Evolutionary conservation across 1,140 invertebrate genomes (phyloP).

Genomic region (Stegodyphus dumicola): DNA sequence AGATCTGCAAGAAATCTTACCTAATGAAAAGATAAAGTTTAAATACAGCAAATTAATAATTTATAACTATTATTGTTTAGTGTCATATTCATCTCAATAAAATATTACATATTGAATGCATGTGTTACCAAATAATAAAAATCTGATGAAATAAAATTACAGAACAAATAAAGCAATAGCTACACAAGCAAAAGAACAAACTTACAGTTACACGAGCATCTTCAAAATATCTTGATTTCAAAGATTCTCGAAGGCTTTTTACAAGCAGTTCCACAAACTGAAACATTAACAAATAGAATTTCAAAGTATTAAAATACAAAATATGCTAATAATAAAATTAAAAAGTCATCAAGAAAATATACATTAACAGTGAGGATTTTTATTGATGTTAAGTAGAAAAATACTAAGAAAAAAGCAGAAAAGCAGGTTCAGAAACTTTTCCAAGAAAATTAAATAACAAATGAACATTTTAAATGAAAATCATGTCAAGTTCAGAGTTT

Average conservation of each 20-base stretch:
- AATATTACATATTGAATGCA: background rate
- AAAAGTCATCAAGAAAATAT: background rate
- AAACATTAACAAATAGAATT: background rate
- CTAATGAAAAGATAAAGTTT: constrained; percentile 63
- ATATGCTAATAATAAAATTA: background rate
- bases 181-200: constrained; percentile 6
- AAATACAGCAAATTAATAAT: constrained; percentile 12
- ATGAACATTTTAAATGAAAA: too few species aligned
- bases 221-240: constrained; percentile 92
- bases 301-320: background rate
- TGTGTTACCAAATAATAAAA: background rate
- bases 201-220: constrained; percentile 75
- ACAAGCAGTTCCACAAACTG: constrained; percentile 88
- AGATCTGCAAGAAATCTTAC: constrained; percentile 94
- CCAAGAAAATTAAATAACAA: too few species aligned
- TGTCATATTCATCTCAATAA: background rate
- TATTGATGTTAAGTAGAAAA: background rate
- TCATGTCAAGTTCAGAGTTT: too few species aligned
- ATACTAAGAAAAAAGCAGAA: background rate
- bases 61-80: background rate
- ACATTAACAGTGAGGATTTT: background rate
- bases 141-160: background rate
- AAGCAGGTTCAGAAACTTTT: too few species aligned
- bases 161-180: background rate
- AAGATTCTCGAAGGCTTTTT: constrained; percentile 90